These are phyloP conservation scores for Gallinago stenura DNA, from an alignment of 2,797 vertebrate species.

Conservation along the genomic window DNA sequence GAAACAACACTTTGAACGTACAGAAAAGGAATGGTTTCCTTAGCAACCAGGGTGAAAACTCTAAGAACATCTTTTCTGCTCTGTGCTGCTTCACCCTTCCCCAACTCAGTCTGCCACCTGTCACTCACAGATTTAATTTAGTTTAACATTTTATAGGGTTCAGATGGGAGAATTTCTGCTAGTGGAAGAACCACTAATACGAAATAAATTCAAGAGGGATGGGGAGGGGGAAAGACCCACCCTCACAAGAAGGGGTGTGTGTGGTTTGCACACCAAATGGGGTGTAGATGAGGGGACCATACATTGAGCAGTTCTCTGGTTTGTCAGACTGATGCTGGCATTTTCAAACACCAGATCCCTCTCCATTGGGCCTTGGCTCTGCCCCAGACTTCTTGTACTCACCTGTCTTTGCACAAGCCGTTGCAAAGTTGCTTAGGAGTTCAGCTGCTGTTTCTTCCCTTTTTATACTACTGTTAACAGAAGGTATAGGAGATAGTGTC, in stretches of 20 bases:
- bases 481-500: neutral
- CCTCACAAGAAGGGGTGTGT: neutral
- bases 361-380: neutral
- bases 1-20: conserved; percentile 1
- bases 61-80: neutral
- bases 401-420: neutral
- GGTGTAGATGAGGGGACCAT: neutral
- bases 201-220: neutral
- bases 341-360: neutral
- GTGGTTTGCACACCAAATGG: neutral
- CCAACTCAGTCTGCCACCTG: conserved; percentile 28
- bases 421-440: neutral
- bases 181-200: neutral
- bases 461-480: neutral
- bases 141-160: neutral
- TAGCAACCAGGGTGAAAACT: conserved; percentile 38
- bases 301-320: neutral
- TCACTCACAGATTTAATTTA: neutral
- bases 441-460: neutral
- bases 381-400: neutral
- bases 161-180: neutral
- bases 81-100: neutral
- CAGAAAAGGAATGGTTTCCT: conserved; percentile 59
- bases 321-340: neutral
- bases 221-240: neutral